A percentile compares a stretch with the other conserved stretches of the same genome.
These are phyloP conservation scores for Dinothrombium tinctorium DNA, from an alignment of 1,140 invertebrate genomes.

Conservation along the genomic window DNA sequence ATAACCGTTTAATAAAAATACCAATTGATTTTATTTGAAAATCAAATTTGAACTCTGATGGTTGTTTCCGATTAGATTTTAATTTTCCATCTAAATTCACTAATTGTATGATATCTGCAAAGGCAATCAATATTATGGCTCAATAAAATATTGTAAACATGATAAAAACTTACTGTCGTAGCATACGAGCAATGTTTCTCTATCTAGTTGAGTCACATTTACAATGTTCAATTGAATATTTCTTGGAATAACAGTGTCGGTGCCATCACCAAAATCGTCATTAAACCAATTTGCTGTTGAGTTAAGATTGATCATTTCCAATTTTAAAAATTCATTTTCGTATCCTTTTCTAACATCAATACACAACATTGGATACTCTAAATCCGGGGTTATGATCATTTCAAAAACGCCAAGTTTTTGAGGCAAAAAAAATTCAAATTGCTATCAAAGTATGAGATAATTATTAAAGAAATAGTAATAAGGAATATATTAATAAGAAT, in stretches of 20 bases:
- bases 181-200: constrained; percentile 64
- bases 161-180: constrained; percentile 38
- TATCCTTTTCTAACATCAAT: constrained; percentile 58
- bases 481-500: constrained; percentile 13
- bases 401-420: constrained; percentile 64
- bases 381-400: constrained; percentile 85
- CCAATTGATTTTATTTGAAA: constrained; percentile 80
- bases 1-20: constrained; percentile 20
- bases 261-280: constrained; percentile 45
- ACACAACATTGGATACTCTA: constrained; percentile 87
- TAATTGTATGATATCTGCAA: constrained; percentile 60
- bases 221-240: constrained; percentile 50
- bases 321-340: constrained; percentile 41
- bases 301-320: constrained; percentile 81
- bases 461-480: constrained; percentile 4
- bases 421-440: constrained; percentile 58
- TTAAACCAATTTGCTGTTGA: constrained; percentile 70
- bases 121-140: constrained; percentile 12
- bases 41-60: constrained; percentile 69
- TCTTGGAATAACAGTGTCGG: constrained; percentile 55
- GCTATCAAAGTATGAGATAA: constrained; percentile 17
- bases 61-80: constrained; percentile 51
- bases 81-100: constrained; percentile 63
- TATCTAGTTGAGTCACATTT: constrained; percentile 64
- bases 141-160: constrained; percentile 4